These are phyloP conservation scores for Callipepla californica DNA, from an alignment of 2,113 vertebrate genomes.

Conservation along the genomic window DNA sequence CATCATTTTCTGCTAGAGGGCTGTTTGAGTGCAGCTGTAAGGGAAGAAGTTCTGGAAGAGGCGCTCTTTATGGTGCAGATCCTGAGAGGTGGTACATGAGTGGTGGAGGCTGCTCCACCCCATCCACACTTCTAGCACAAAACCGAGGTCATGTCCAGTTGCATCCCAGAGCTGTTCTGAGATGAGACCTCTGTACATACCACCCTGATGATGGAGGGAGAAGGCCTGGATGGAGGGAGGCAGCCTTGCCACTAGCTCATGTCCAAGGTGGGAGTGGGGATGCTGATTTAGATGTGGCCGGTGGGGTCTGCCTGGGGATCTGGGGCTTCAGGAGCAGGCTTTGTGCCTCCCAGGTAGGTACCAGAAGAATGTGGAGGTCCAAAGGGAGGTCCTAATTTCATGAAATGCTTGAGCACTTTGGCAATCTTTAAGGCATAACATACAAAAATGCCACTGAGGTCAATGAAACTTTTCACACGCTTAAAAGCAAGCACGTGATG, in stretches of 20 bases:
- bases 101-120: not conserved
- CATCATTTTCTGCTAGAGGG: not conserved
- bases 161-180: not conserved
- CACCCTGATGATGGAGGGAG: not conserved
- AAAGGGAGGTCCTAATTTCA: not conserved
- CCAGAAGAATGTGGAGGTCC: not conserved
- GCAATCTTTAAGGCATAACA: not conserved
- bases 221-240: not conserved
- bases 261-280: too few species aligned
- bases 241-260: not conserved
- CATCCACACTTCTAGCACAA: not conserved
- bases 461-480: not conserved
- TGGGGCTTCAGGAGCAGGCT: not conserved
- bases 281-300: too few species aligned
- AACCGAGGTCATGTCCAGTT: not conserved
- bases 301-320: not conserved
- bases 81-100: accelerated
- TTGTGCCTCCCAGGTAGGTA: not conserved
- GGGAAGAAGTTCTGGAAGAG: not conserved
- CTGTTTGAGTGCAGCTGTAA: not conserved
- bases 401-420: not conserved
- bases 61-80: not conserved
- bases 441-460: not conserved
- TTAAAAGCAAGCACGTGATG: not conserved
- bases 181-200: not conserved